Percentiles rank a stretch among this genome's conserved stretches.
Conservation (phyloP, 1,140 invertebrate genomes). For the Hylaeus anthracinus region DNA sequence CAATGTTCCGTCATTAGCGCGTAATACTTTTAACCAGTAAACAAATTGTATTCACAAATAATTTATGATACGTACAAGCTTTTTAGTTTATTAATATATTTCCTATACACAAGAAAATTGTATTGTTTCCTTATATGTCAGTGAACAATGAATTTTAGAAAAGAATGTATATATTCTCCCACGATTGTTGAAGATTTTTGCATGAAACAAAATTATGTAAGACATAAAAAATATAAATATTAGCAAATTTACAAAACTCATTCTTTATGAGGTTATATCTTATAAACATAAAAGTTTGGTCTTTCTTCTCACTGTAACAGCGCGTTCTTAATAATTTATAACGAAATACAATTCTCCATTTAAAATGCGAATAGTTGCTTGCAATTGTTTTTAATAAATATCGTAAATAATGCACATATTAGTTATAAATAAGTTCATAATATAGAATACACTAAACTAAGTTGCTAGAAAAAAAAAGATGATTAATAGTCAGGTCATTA, state of each 20-base stretch:
- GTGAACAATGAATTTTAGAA: constrained; percentile 25
- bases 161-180: constrained; percentile 12
- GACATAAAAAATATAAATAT: constrained; percentile 58
- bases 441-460: constrained; percentile 52
- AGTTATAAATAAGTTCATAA: constrained; percentile 72
- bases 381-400: constrained; percentile 73
- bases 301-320: constrained; percentile 20
- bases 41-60: constrained; percentile 17
- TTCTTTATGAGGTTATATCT: constrained; percentile 33
- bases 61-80: constrained; percentile 22
- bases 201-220: constrained; percentile 28
- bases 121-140: constrained; percentile 28
- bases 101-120: constrained; percentile 55
- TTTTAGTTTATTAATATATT: constrained; percentile 60
- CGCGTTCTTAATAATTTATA: constrained; percentile 64
- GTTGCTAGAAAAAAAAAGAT: constrained; percentile 49
- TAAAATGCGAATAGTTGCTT: constrained; percentile 60
- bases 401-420: constrained; percentile 71
- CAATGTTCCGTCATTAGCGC: neutral
- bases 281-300: constrained; percentile 61
- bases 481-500: constrained; percentile 65
- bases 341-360: constrained; percentile 65
- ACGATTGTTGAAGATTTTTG: constrained; percentile 7
- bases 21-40: constrained; percentile 17
- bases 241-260: constrained; percentile 61